Base-by-base conservation (phyloP, 2,797 vertebrate genomes). In the Hydrocynus forskahlii region DNA sequence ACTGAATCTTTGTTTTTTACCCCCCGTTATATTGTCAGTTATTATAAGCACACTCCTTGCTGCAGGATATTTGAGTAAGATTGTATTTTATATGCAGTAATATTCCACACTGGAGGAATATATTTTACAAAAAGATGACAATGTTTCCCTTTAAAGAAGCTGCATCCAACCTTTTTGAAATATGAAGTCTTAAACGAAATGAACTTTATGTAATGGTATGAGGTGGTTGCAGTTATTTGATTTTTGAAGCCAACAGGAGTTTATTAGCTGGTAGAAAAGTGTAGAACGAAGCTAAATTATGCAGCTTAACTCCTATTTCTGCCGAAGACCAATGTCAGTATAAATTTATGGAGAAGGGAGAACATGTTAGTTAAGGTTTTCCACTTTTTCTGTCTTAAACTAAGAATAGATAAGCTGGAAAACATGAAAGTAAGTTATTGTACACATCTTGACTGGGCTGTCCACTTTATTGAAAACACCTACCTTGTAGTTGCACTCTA, bases 31-130 rank as follows among this genome's bases (percentile, higher is more conserved):
- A 71, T 71, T 55, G 74, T 48, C 45, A 71, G 38, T 66, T 73
- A 55, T 73, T 78, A 72, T 70, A 76, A n/a, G 48, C 29, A 16
- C 45, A 78, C 35, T 72, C 52, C 45, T 45, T 72, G 21, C 80
- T 63, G 66, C 66, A 71, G 50, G 45, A 57, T 29, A 81, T 64
- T 71, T 77, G 48, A 72, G 35, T 38, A 43, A 77, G 35, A 10
- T 59, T 59, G 48, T 54, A 6, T 38, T 55, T 29, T 54, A 21
- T 54, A 54, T 72, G 50, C 48, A 35, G 25, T 35, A 54, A 72
- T 52, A 71, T 35, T 72, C 16, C 50, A 55, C 23, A 5, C 6
- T 9, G 75, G 23, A 38, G 63, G 72, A 68, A 66, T 67, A 52
- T 62, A 40, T 25, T 45, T 38, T 80, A 1, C 17, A 35, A 40